Evolutionary conservation across 2,888 invertebrate species (phyloP).

Genomic region (Nomada lathburiana): DNA sequence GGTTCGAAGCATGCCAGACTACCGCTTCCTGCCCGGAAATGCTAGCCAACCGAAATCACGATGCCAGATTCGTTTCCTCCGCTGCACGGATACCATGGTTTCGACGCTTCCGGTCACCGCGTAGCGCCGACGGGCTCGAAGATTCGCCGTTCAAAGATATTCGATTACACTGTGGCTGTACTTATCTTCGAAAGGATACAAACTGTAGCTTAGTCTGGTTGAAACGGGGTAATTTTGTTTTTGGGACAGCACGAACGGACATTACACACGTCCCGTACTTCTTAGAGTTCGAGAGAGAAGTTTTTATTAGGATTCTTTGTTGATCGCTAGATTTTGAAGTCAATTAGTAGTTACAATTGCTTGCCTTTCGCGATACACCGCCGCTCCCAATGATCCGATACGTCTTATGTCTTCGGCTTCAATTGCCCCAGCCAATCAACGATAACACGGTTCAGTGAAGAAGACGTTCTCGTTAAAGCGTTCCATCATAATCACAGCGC

Average conservation of each 20-base stretch:
- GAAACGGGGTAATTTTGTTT: not conserved
- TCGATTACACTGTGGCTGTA: not conserved
- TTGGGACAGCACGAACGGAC: not conserved
- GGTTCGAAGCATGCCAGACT: conserved; percentile 34
- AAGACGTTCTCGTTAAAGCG: too few species aligned
- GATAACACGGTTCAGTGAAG: too few species aligned
- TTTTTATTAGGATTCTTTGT: too few species aligned
- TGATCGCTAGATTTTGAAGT: too few species aligned
- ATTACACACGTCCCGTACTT: too few species aligned
- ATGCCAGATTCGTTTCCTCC: conserved; percentile 65
- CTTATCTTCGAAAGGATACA: not conserved
- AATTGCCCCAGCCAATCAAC: too few species aligned
- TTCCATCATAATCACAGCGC: too few species aligned
- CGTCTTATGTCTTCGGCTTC: too few species aligned
- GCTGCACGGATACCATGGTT: conserved; percentile 44
- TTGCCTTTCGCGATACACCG: too few species aligned
- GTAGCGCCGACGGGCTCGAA: conserved; percentile 15
- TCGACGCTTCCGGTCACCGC: conserved; percentile 17
- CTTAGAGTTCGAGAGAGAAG: too few species aligned
- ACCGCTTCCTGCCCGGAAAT: conserved; percentile 73
- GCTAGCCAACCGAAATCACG: conserved; percentile 70
- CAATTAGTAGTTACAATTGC: too few species aligned
- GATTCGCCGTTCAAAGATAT: conserved; percentile 25
- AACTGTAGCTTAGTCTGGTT: not conserved
- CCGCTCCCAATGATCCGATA: too few species aligned